phyloP scores from a whole-genome alignment of 1,140 invertebrate species.

The Philopotamus ludificatus region DNA sequence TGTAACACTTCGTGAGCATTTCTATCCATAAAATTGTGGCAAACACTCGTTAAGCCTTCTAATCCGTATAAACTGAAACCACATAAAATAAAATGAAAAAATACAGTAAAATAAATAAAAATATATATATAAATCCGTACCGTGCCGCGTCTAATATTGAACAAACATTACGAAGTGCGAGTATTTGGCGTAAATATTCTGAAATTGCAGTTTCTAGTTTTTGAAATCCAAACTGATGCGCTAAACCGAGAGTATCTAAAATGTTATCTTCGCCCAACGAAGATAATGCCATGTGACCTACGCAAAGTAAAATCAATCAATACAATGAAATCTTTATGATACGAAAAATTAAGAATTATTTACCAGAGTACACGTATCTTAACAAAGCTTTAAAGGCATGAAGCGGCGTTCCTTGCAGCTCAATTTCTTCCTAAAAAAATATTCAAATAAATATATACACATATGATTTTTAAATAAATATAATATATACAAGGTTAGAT shows the following conservation, averaged over 20 bases:
- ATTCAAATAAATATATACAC: too few species aligned
- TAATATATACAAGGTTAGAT: not conserved
- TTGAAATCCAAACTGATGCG: constrained; percentile 93
- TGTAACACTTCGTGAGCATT: constrained; percentile 82
- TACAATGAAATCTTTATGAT: constrained; percentile 2
- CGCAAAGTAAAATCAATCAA: not conserved
- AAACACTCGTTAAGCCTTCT: constrained; percentile 63
- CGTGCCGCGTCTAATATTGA: constrained; percentile 88
- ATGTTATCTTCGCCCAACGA: constrained; percentile 83
- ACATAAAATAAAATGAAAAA: constrained; percentile 16
- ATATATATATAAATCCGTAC: constrained; percentile 57
- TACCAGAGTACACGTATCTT: constrained; percentile 91
- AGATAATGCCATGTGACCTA: constrained; percentile 78
- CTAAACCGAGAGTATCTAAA: constrained; percentile 83
- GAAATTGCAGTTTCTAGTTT: constrained; percentile 90
- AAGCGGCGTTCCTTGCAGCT: constrained; percentile 80
- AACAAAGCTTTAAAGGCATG: constrained; percentile 87
- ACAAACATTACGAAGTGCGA: constrained; percentile 88
- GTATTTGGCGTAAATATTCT: constrained; percentile 85
- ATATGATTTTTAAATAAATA: constrained; percentile 6
- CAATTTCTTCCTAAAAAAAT: constrained; percentile 70
- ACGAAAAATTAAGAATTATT: not conserved
- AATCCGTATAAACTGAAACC: constrained; percentile 59
- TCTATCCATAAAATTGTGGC: constrained; percentile 82
- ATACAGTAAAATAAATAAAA: constrained; percentile 27